phyloP scores from a whole-genome alignment of 2,888 invertebrate genomes.

The Scrobipalpa atriplicella region DNA sequence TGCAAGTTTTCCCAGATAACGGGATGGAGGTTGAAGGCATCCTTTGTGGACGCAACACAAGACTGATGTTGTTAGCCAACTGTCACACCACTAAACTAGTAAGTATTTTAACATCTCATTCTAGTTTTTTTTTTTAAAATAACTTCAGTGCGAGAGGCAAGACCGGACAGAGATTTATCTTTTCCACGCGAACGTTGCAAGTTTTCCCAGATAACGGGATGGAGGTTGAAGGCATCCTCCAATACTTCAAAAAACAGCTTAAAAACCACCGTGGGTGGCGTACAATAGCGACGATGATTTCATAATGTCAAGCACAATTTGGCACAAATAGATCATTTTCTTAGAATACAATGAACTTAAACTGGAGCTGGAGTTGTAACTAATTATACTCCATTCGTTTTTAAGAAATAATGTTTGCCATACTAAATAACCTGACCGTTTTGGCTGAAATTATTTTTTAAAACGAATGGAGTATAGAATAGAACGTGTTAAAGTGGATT shows the following conservation, averaged over 20 bases:
- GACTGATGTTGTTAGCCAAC: slow-evolving; percentile 25
- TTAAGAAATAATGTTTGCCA: too few species aligned
- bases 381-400: too few species aligned
- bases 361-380: too few species aligned
- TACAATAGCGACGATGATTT: not conserved
- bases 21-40: slow-evolving; percentile 56
- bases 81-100: slow-evolving; percentile 36
- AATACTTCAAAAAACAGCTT: not conserved
- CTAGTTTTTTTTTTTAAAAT: not conserved
- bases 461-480: too few species aligned
- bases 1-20: slow-evolving; percentile 58
- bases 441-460: too few species aligned
- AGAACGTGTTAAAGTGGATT: too few species aligned
- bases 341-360: not conserved
- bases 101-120: not conserved
- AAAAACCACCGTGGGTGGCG: slow-evolving; percentile 2
- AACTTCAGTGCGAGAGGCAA: not conserved
- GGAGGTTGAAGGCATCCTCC: too few species aligned
- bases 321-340: not conserved
- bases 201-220: not conserved
- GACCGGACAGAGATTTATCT: not conserved
- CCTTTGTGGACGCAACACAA: slow-evolving; percentile 47
- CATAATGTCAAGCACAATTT: slow-evolving; percentile 11
- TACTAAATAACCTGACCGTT: too few species aligned
- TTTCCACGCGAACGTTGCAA: not conserved